Evolutionary conservation across 2,797 vertebrate species (phyloP), one percentile per base, ranked within the genome.

Genomic region (Ammospiza maritima): DNA sequence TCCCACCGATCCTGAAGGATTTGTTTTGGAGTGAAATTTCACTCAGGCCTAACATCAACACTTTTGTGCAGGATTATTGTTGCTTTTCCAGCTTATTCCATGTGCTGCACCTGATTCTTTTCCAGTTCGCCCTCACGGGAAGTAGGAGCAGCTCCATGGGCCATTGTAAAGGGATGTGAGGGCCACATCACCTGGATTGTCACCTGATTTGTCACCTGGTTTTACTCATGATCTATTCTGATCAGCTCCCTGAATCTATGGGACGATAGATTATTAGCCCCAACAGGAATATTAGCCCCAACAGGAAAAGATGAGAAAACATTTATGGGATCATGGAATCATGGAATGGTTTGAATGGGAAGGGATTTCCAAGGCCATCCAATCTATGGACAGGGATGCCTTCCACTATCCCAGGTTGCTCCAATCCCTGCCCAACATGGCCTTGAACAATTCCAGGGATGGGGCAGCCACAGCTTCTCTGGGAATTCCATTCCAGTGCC

Each of bases 1-100:
- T 69, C 67, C 3, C 7, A 57, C 80, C 75, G 70, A 44, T 65
- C 67, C 66, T 42, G 42, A 58, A 82, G 29, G 20, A 20, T 84
- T 89, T 93, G 45, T 61, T 96, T 85, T 64, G 80, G 72, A 71
- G n/a, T 13, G 19, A 44, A 75, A 36, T 42, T 85, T 90, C 34
- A 11, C 67, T 44, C 23, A 13, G 26, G 34, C 32, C 26, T 36
- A 26, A n/a, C 16, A 51, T 25, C 74, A 48, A 15, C 58, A 61
- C 5, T 36, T 10, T 71, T 5, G 32, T 64, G 70, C 3, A n/a
- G 26, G 26, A 54, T 58, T 61, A 10, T 9, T 36, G 26, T 9
- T 85, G 48, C 11, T 78, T 88, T 89, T 71, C n/a, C 78, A n/a
- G 10, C 21, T 47, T 9, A 2, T 50, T 88, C 32, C 3, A 0